Evolutionary conservation across 1,140 invertebrate species (phyloP).

Genomic region (Chironomus striatipennis): DNA sequence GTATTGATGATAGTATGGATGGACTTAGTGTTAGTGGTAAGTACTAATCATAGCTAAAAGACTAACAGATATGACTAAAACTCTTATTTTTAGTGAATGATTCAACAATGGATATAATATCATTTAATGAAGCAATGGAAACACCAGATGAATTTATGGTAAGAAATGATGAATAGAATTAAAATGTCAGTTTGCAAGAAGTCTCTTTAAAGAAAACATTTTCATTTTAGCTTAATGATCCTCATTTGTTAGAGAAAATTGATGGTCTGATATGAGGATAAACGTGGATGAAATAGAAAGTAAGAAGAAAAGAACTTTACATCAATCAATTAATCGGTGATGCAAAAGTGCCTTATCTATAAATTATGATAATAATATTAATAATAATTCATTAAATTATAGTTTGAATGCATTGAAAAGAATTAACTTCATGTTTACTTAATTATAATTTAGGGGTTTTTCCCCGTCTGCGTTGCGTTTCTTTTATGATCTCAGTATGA

Average conservation of each 20-base stretch:
- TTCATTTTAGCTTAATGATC: constrained; percentile 11
- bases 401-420: neutral
- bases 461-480: neutral
- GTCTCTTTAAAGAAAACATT: neutral
- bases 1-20: constrained; percentile 83
- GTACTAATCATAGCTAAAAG: constrained; percentile 30
- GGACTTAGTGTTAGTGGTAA: constrained; percentile 53
- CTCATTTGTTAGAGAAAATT: neutral
- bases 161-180: neutral
- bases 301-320: neutral
- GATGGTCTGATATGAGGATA: neutral
- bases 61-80: neutral
- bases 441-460: constrained; percentile 3
- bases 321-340: neutral
- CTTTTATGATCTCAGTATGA: too few species aligned
- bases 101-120: constrained; percentile 3
- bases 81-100: neutral
- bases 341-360: neutral
- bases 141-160: constrained; percentile 18
- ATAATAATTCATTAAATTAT: neutral
- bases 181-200: neutral
- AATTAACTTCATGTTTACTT: constrained; percentile 14
- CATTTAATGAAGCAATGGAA: constrained; percentile 16
- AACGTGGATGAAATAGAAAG: neutral
- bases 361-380: neutral